Conservation (phyloP, 2,888 invertebrate genomes). For the Phengaris alcon region DNA sequence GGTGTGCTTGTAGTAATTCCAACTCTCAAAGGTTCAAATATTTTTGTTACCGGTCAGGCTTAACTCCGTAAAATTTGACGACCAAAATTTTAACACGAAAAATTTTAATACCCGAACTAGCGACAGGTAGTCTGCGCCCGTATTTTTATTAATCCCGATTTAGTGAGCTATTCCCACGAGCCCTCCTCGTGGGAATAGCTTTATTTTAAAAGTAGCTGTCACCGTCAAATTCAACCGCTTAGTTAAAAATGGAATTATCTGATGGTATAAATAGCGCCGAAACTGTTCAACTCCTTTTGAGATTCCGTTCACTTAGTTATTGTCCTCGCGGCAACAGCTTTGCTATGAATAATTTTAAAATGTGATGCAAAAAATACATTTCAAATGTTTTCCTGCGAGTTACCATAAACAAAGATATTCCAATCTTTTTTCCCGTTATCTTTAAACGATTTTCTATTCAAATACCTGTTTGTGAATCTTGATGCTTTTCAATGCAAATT, state of each 20-base stretch:
- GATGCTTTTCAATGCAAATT: constrained; percentile 18
- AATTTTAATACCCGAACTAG: constrained; percentile 19
- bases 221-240: constrained; percentile 14
- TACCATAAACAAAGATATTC: background rate
- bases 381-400: background rate
- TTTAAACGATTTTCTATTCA: constrained; percentile 7
- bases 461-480: background rate
- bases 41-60: background rate
- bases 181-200: constrained; percentile 14
- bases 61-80: constrained; percentile 16
- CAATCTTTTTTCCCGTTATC: constrained; percentile 4
- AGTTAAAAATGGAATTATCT: constrained; percentile 13
- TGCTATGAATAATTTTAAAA: background rate
- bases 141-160: constrained; percentile 24
- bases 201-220: constrained; percentile 25
- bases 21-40: background rate
- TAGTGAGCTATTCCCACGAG: background rate
- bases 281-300: background rate
- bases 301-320: background rate
- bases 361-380: background rate
- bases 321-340: background rate
- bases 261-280: background rate
- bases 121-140: constrained; percentile 9
- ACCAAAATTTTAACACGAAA: constrained; percentile 7
- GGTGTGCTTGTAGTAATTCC: background rate